These are phyloP conservation scores for Elaphurus davidianus DNA, from an alignment of 2,113 vertebrate species.

Conservation along the genomic window DNA sequence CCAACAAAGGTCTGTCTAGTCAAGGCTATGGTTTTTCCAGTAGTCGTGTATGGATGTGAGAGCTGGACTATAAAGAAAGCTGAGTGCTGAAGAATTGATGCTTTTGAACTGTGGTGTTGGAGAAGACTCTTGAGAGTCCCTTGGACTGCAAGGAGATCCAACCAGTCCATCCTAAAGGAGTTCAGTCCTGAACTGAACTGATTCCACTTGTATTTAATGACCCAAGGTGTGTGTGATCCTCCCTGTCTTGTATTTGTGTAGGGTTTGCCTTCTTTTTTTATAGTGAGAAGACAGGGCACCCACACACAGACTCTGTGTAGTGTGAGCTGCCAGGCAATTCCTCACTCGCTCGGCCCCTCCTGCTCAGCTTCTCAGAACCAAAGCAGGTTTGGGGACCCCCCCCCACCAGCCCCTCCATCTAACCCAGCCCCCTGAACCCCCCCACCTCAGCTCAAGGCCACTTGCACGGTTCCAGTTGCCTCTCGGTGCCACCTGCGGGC, in stretches of 20 bases:
- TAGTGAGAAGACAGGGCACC: accelerated
- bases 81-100: accelerated
- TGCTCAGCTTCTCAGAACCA: neutral
- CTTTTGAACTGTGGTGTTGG: neutral
- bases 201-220: too few species aligned
- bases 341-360: accelerated
- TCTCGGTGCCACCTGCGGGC: too few species aligned
- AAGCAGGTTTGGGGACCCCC: too few species aligned
- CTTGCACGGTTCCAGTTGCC: neutral
- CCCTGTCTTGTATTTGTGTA: accelerated
- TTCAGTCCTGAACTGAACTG: neutral
- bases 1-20: neutral
- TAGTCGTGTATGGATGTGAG: neutral
- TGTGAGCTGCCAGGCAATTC: neutral
- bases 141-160: neutral
- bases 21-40: neutral
- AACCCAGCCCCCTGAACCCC: neutral
- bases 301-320: accelerated
- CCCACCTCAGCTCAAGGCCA: neutral
- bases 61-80: neutral
- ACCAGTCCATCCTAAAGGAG: neutral
- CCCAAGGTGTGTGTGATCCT: accelerated
- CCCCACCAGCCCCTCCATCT: accelerated
- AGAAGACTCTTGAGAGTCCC: neutral
- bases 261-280: neutral